Base-by-base conservation (phyloP, 2,888 invertebrate genomes). In the Ectropis crepuscularia region DNA sequence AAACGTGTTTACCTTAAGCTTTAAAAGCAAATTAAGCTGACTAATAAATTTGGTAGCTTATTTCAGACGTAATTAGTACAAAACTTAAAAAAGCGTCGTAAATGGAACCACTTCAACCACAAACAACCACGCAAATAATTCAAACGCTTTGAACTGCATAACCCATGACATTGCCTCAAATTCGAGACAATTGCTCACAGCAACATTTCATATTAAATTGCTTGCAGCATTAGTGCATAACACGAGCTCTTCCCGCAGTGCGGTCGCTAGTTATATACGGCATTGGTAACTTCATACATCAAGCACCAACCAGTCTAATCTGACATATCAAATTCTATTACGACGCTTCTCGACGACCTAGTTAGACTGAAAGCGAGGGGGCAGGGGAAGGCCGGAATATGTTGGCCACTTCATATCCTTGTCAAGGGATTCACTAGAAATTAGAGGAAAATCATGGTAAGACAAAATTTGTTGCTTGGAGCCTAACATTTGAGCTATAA, bases 361-460 rank as follows among this genome's bases (percentile, higher is more conserved):
- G 39, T 47, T 41, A 45, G 6, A 12, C 50, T 61, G 8, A 8
- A 46, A 10, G 8, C 11, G 10, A n/a, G 54, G 46, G 50, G 51
- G 36, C 10, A 10, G 38, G 6, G 57, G 62, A 28, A 67, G 71
- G 59, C 70, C 73, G 61, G 53, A 53, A 12, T 69, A 70, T 42
- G 45, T 59, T 74, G 71, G 82, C 65, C 65, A 68, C 65, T 63
- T 72, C 65, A 62, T 60, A 66, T 73, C 71, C 76, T 72, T 78
- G 80, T 76, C 76, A 79, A 76, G 75, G 69, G 71, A 76, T 79
- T 78, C 72, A 71, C 67, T 77, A 69, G 75, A 78, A 79, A 82
- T 82, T 80, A 77, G 72, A 78, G 75, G 74, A 74, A 78, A 83
- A 79, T 74, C 68, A 65, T 11, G 62, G 48, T 54, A 68, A 73